Conservation (phyloP, 2,888 invertebrate species). For the Alitta virens region DNA sequence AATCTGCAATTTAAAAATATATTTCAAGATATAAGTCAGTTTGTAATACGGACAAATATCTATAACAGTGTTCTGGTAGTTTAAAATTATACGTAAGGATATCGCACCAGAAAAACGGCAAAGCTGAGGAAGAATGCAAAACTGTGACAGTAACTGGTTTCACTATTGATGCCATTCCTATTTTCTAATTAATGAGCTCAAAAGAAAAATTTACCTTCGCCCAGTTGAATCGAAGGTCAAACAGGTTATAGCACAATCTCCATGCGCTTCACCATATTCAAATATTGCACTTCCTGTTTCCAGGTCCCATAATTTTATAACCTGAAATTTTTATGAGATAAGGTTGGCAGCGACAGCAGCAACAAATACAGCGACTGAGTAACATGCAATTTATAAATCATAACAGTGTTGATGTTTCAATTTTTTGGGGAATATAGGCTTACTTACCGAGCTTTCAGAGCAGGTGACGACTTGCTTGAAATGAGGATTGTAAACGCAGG, state of each 20-base stretch:
- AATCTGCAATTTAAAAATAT: constrained; percentile 36
- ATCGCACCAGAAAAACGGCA: too few relatives aligned
- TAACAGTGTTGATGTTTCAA: too few relatives aligned
- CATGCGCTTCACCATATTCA: constrained; percentile 56
- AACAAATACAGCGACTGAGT: background rate
- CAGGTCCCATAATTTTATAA: constrained; percentile 57
- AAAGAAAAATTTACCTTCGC: constrained; percentile 48
- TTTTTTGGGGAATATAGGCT: too few relatives aligned
- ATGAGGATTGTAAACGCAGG: constrained; percentile 51
- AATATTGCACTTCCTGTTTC: constrained; percentile 54
- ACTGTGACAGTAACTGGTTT: too few relatives aligned
- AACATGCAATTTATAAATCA: background rate
- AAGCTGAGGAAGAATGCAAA: too few relatives aligned
- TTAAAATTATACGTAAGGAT: too few relatives aligned
- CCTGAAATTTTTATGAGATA: constrained; percentile 33
- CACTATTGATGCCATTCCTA: too few relatives aligned
- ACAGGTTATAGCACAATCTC: constrained; percentile 54
- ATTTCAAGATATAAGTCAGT: too few relatives aligned
- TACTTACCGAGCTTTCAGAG: constrained; percentile 53
- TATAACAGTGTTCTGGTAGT: too few relatives aligned
- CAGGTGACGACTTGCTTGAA: constrained; percentile 56
- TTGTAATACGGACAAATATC: too few relatives aligned
- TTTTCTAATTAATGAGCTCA: too few relatives aligned
- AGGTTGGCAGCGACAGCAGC: background rate
- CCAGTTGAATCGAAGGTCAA: constrained; percentile 56